Percentiles rank a stretch among this genome's conserved stretches.
Evolutionary conservation across 2,888 invertebrate genomes (phyloP).

Genomic region (Phyllotreta cruciferae): DNA sequence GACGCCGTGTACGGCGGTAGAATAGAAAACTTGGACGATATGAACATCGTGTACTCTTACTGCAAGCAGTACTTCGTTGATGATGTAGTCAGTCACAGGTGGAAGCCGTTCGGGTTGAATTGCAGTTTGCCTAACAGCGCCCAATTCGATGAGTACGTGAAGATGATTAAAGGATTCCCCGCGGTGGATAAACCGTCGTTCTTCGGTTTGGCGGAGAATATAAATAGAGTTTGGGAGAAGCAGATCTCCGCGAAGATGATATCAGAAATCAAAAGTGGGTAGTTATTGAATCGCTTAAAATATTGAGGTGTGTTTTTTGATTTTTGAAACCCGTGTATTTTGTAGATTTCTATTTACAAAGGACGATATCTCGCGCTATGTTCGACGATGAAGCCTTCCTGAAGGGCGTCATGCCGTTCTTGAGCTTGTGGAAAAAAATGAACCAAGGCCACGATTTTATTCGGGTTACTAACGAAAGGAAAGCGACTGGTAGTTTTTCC

Average conservation of each 20-base stretch:
- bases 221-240: constrained; percentile 82
- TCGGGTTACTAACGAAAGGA: constrained; percentile 44
- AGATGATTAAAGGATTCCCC: constrained; percentile 71
- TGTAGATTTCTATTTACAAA: constrained; percentile 37
- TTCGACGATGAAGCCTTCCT: constrained; percentile 62
- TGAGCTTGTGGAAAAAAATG: constrained; percentile 84
- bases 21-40: constrained; percentile 80
- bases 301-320: too few species aligned
- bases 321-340: too few species aligned
- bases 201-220: constrained; percentile 87
- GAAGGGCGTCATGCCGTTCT: constrained; percentile 71
- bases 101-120: constrained; percentile 64
- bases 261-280: constrained; percentile 46
- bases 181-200: constrained; percentile 77
- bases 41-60: constrained; percentile 71
- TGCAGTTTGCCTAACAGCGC: constrained; percentile 64
- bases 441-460: constrained; percentile 65
- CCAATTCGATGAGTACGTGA: constrained; percentile 67
- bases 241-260: constrained; percentile 46
- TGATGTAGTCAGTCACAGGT: constrained; percentile 67
- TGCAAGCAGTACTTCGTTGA: constrained; percentile 68
- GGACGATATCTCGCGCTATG: constrained; percentile 33
- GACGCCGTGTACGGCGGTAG: constrained; percentile 87
- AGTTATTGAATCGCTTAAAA: background rate
- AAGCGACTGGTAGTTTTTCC: constrained; percentile 54